Base-by-base conservation (phyloP, 2,888 invertebrate genomes). In the Merodon equestris region DNA sequence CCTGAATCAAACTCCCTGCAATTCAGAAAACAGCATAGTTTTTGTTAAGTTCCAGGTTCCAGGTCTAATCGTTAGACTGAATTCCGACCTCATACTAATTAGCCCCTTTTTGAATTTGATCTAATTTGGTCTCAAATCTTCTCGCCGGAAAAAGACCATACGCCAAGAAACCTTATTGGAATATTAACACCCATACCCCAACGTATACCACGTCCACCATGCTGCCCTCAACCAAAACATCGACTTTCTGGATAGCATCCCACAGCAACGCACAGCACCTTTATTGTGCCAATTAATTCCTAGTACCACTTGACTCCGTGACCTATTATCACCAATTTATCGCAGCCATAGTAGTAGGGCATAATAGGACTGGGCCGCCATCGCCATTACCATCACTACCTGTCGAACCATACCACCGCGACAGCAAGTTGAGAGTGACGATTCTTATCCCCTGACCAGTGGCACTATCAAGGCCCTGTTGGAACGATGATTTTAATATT, bases 311-410 rank as follows among this genome's bases (percentile, higher is more conserved):
- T 51, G 48, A 44, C 73, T 73, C 61, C 50, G 67, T 77, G 73
- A 77, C 72, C 73, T 77, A 67, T 77, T 72, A 77, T 67, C 67
- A 67, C 57, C 67, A 57, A 72, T 67, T 77, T 73, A 77, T 77
- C 66, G 60, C 45, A 67, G 40, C 47, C 12, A n/a, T 48, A 42
- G 36, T 42, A 50, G 54, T 45, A 27, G 27, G 50, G 60, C 60
- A 70, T 45, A 70, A 60, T 17, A 53, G 47, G 27, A 44, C 47
- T 13, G 13, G 36, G 48, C 12, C 27, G 17, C 67, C 51, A 36
- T 17, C 27, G n/a, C 44, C 9, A 13, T 44, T 34, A 18, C 5
- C 44, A 45, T 10, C 10, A 34, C 36, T 48, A 67, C 57, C 56
- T 67, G 58, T 71, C 70, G 61, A 61, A 71, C 17, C 36, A n/a